phyloP scores from a whole-genome alignment of 2,888 invertebrate species.

The Dynastes tityus region DNA sequence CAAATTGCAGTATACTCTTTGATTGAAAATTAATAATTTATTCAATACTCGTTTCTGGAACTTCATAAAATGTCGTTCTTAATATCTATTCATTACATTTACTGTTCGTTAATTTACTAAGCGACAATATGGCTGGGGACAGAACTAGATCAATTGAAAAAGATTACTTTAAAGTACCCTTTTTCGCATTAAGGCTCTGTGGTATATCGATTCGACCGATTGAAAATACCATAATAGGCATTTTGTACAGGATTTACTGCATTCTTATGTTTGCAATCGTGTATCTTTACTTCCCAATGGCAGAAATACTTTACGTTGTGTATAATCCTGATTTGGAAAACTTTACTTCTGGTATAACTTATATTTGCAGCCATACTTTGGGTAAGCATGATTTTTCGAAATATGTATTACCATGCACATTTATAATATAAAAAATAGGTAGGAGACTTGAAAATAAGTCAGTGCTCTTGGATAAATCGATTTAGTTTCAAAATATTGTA shows the following conservation, averaged over 20 bases:
- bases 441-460: too few relatives aligned
- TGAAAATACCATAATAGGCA: background rate
- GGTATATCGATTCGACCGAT: slow-evolving; percentile 2
- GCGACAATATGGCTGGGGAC: background rate
- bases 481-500: too few relatives aligned
- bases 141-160: background rate
- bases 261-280: slow-evolving; percentile 1
- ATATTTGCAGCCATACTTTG: slow-evolving; percentile 4
- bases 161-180: slow-evolving; percentile 21
- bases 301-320: background rate
- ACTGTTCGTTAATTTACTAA: background rate
- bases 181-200: background rate
- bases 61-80: background rate
- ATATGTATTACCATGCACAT: too few relatives aligned
- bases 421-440: too few relatives aligned
- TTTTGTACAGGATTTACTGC: slow-evolving; percentile 2
- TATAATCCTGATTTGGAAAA: slow-evolving; percentile 25
- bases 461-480: too few relatives aligned
- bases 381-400: slow-evolving; percentile 5
- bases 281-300: background rate
- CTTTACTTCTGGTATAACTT: background rate
- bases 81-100: background rate
- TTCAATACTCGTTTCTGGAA: background rate
- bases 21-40: slow-evolving; percentile 11
- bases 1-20: background rate